Base-by-base conservation (phyloP, 2,797 vertebrate species). In the Threskiornis aethiopicus region DNA sequence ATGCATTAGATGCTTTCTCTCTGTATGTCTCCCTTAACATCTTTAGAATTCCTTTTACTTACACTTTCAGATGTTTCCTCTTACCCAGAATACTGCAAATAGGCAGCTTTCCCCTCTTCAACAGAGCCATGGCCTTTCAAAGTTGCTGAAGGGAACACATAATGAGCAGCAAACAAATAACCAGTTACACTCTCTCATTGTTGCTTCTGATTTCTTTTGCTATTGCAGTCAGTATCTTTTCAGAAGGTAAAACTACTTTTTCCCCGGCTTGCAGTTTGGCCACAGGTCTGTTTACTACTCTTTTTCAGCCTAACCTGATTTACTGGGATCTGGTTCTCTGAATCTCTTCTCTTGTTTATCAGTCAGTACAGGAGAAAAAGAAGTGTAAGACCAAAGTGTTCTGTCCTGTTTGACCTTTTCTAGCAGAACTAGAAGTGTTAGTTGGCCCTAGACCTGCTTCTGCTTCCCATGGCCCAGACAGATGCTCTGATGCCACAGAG, bases 331-430 rank as follows among this genome's bases (percentile, higher is more conserved):
- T 59, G 12, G 7, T 75, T 82, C 14, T 75, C 29, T 69, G 58
- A 72, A 33, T 87, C 8, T 51, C 29, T 85, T 79, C 25, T 67
- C 16, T 37, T 41, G 24, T 71, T 81, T 87, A 58, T 52, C 47
- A 28, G 69, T 47, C 55, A 52, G 28, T 37, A 51, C 10, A 31
- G 16, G 8, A 79, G 35, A 57, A 82, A 67, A 89, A 61, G 42
- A 29, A 20, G 14, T 7, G 2, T 26, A 29, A 61, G 26, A 71
- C 8, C 4, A 3, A 61, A 81, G 51, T 41, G 10, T 0, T 1
- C 22, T 72, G 80, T 83, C 52, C 28, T 37, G 6, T 73, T 95
- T 83, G 54, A 20, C 66, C 20, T 93, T 95, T 89, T 62, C 79
- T 39, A 57, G 46, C 42, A 87, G n/a, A 44, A 33, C 44, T 19